A percentile compares a stretch with the other conserved stretches of the same genome.
These are phyloP conservation scores for Phaedon cochleariae DNA, from an alignment of 2,888 invertebrate species.

Conservation along the genomic window DNA sequence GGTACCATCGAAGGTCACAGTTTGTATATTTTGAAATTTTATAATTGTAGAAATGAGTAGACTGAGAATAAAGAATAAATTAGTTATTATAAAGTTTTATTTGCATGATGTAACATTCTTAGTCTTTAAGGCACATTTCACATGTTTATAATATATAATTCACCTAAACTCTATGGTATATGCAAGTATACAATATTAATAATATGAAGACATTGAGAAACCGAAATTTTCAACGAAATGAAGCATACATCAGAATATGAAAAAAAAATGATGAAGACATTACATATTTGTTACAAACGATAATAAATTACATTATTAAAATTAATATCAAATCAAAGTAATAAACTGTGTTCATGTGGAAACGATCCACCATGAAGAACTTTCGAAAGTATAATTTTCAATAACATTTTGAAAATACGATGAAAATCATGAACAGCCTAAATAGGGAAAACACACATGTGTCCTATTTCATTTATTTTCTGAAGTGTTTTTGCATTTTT, in stretches of 20 bases:
- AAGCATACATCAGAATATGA: background rate
- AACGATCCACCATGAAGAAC: background rate
- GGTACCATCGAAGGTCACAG: too few relatives aligned
- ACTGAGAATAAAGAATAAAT: too few relatives aligned
- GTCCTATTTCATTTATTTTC: too few relatives aligned
- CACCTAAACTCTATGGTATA: constrained; percentile 14
- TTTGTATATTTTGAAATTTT: too few relatives aligned
- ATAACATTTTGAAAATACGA: too few relatives aligned
- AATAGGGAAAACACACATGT: too few relatives aligned
- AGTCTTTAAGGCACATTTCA: constrained; percentile 52
- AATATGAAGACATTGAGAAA: constrained; percentile 24
- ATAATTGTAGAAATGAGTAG: too few relatives aligned
- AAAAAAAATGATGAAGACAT: background rate
- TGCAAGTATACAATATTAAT: constrained; percentile 22
- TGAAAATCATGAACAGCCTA: too few relatives aligned
- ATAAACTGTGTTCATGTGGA: background rate
- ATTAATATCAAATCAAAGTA: background rate
- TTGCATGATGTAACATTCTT: constrained; percentile 33
- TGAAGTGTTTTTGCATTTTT: too few relatives aligned
- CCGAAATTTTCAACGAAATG: background rate
- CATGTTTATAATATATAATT: constrained; percentile 31
- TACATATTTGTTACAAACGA: background rate
- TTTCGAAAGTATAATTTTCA: too few relatives aligned
- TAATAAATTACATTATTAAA: background rate
- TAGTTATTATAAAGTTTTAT: background rate